Conservation (phyloP, 23 tunicate genomes). For the Pegea sp. region DNA sequence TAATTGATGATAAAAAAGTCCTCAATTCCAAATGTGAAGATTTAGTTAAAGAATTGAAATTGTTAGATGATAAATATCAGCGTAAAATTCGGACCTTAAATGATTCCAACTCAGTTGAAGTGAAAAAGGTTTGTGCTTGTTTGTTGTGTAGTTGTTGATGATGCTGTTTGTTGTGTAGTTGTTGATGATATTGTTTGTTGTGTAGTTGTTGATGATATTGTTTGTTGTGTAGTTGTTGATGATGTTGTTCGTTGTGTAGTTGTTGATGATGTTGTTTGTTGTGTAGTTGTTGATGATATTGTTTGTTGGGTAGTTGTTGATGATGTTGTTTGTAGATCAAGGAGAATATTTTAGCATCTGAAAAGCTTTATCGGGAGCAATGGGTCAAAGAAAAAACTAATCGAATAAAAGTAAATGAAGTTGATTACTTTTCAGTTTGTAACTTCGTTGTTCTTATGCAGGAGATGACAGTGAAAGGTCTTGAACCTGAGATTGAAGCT, state of each 20-base stretch:
- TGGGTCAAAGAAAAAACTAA: conserved; percentile 91
- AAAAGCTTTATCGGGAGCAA: conserved; percentile 67
- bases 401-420: conserved; percentile 40
- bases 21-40: conserved; percentile 53
- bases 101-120: conserved; percentile 29
- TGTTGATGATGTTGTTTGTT: too few species aligned
- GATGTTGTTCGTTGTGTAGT: too few species aligned
- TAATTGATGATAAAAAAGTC: conserved; percentile 76
- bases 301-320: not conserved
- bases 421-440: not conserved
- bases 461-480: conserved; percentile 93
- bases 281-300: too few species aligned
- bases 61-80: conserved; percentile 33
- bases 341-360: conserved; percentile 54
- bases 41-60: conserved; percentile 48
- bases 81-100: conserved; percentile 42
- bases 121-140: conserved; percentile 34
- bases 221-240: too few species aligned
- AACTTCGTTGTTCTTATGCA: not conserved
- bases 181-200: too few species aligned
- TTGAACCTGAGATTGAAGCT: conserved; percentile 85
- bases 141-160: too few species aligned
- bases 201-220: too few species aligned
- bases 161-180: too few species aligned
- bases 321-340: conserved; percentile 20